Evolutionary conservation across 1,140 invertebrate species (phyloP).

Genomic region (Heliconius himera): DNA sequence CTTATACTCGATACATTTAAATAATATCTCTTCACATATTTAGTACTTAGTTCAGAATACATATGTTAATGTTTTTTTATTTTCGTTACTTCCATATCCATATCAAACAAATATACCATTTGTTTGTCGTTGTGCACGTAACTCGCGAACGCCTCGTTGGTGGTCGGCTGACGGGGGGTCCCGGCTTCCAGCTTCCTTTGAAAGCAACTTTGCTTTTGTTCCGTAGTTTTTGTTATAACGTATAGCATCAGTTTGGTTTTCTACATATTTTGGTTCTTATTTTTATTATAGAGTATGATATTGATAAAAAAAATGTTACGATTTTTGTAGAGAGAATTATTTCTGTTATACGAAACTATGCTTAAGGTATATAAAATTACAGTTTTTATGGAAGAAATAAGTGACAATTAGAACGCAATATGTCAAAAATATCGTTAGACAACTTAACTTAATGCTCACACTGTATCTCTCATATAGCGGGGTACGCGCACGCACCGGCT

Average conservation of each 20-base stretch:
- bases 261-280: background rate
- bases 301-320: background rate
- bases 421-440: too few species aligned
- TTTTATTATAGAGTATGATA: background rate
- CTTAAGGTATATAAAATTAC: too few species aligned
- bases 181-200: slow-evolving; percentile 16
- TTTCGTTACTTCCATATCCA: background rate
- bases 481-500: too few species aligned
- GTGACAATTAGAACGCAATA: too few species aligned
- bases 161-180: slow-evolving; percentile 45
- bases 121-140: slow-evolving; percentile 1
- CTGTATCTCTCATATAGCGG: too few species aligned
- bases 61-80: background rate
- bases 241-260: background rate
- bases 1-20: too few species aligned
- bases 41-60: too few species aligned
- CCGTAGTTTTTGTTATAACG: slow-evolving; percentile 7
- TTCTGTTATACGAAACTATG: too few species aligned
- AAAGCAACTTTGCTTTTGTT: slow-evolving; percentile 26
- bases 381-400: too few species aligned
- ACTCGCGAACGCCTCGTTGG: slow-evolving; percentile 35
- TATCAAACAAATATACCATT: background rate
- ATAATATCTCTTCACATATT: too few species aligned
- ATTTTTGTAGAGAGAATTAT: too few species aligned
- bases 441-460: too few species aligned